Evolutionary conservation across 2,888 invertebrate species (phyloP), one percentile per base, ranked within the genome.

Genomic region (Alcis repandata): DNA sequence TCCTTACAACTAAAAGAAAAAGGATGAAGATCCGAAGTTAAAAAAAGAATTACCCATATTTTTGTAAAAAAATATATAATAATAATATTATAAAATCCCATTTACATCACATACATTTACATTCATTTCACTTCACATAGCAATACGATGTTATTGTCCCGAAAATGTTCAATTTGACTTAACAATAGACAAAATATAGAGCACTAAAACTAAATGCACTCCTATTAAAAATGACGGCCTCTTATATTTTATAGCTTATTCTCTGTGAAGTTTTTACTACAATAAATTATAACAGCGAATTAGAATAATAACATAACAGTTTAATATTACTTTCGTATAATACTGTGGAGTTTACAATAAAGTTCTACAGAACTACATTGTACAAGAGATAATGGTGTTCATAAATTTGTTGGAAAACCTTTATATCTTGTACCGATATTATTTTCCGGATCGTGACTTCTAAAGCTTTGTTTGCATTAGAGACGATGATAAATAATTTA

Each of bases 371-470:
- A 64, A 49, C 20, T 53, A 56, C 36, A 51, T 49, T 56, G 64
- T 59, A 49, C 41, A 17, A 11, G 33, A 45, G 51, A 51, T 65
- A 65, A 65, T 65, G 22, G 66, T 43, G 58, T 27, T 49, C 58
- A 66, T 66, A 61, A 66, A 61, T 66, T 48, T 20, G 48, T 61
- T 38, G 43, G 41, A 62, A 66, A 49, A 48, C 60, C 48, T 66
- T 19, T 62, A 45, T 27, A 65, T 59, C 53, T 57, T 62, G 41
- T 61, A 58, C 53, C 36, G 57, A 54, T 60, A 67, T 51, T 57
- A 67, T 68, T 67, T 67, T 68, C 72, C 60, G 15, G 61, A 60
- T 71, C 74, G 72, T 72, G 70, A 72, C 66, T 69, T 54, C 49
- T 60, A 51, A 52, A 20, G 45, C 51, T 52, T 52, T 32, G 60